These are phyloP conservation scores for Pithys albifrons DNA, from an alignment of 2,113 vertebrate species.

Conservation along the genomic window DNA sequence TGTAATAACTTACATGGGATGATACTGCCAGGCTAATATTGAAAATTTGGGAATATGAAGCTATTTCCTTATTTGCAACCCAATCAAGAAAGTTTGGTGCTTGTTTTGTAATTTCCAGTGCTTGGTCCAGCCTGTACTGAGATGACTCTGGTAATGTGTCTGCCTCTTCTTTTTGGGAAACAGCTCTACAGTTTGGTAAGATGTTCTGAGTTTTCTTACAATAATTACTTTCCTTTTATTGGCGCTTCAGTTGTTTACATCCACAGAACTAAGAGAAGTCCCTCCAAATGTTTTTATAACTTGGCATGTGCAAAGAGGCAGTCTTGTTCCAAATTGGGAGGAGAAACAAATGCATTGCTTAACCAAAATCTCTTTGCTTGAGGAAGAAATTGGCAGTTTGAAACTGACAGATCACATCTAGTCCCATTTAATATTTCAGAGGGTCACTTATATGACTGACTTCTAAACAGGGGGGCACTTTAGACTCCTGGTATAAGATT, in stretches of 20 bases:
- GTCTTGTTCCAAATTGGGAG: not conserved
- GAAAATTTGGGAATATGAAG: not conserved
- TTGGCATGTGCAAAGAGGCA: not conserved
- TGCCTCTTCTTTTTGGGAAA: not conserved
- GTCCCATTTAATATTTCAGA: not conserved
- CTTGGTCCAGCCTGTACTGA: not conserved
- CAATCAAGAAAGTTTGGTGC: not conserved
- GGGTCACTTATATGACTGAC: not conserved
- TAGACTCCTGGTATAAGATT: not conserved
- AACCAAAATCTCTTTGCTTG: not conserved
- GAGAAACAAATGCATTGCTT: not conserved
- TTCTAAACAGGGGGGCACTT: not conserved
- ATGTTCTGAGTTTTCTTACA: not conserved
- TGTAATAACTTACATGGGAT: not conserved
- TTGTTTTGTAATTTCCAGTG: not conserved
- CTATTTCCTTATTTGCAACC: not conserved
- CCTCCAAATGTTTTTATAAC: not conserved
- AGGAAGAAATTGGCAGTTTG: not conserved
- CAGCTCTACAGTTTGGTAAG: not conserved
- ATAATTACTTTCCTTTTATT: not conserved
- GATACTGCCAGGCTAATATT: not conserved
- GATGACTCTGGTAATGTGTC: not conserved
- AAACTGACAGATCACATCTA: not conserved
- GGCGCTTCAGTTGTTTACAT: not conserved
- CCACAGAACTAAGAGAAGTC: not conserved